These are phyloP conservation scores for Drosophila prostipennis DNA, from an alignment of 2,888 invertebrate genomes.

Conservation along the genomic window DNA sequence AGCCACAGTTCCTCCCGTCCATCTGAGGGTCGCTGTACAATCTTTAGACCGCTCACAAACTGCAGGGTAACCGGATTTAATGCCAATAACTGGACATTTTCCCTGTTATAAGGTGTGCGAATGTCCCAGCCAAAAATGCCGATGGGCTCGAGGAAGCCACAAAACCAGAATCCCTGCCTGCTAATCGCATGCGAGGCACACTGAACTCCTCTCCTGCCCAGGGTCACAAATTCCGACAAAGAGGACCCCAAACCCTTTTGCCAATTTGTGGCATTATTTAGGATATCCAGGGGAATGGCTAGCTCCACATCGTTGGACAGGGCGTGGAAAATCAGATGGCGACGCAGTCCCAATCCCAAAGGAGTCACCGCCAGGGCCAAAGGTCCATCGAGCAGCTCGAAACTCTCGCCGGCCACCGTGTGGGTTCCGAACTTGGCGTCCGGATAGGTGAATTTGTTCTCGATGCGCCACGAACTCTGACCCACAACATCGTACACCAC, in stretches of 20 bases:
- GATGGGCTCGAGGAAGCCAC: slow-evolving; percentile 88
- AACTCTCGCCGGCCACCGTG: slow-evolving; percentile 85
- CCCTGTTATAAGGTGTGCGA: slow-evolving; percentile 86
- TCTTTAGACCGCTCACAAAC: slow-evolving; percentile 90
- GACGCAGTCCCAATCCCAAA: slow-evolving; percentile 54
- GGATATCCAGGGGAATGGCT: slow-evolving; percentile 85
- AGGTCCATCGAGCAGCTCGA: slow-evolving; percentile 88
- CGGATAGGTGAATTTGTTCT: slow-evolving; percentile 86
- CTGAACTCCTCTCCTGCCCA: slow-evolving; percentile 87
- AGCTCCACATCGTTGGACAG: slow-evolving; percentile 87
- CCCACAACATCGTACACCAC: slow-evolving; percentile 86
- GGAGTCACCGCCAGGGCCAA: slow-evolving; percentile 87
- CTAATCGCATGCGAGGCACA: slow-evolving; percentile 88
- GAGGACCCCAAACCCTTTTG: slow-evolving; percentile 82
- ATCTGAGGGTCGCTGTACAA: slow-evolving; percentile 85
- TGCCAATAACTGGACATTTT: slow-evolving; percentile 86
- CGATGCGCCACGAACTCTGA: slow-evolving; percentile 86
- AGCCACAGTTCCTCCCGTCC: slow-evolving; percentile 88
- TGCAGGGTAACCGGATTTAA: slow-evolving; percentile 87
- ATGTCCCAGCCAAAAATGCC: slow-evolving; percentile 91
- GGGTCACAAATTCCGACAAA: slow-evolving; percentile 85
- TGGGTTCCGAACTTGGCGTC: slow-evolving; percentile 86
- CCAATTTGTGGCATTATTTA: slow-evolving; percentile 86
- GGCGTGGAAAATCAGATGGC: slow-evolving; percentile 87
- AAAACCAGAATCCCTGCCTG: slow-evolving; percentile 79